Evolutionary conservation across 2,888 invertebrate genomes (phyloP), one percentile per base, ranked within the genome.

Genomic region (Bruchidius siliquastri): DNA sequence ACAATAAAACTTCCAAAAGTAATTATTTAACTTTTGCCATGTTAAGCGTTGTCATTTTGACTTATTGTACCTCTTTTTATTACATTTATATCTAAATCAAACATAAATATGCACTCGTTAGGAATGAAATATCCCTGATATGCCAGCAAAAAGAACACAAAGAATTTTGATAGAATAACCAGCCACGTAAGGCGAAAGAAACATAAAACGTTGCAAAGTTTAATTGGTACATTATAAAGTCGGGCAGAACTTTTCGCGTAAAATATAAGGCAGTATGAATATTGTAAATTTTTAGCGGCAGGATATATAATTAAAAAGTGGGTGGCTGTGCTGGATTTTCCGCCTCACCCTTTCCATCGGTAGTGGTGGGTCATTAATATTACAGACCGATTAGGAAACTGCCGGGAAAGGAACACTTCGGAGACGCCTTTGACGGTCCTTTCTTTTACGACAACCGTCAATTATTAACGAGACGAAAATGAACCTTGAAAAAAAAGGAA

Each of bases 191-290:
- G 69, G 74, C 68, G 72, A 68, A 71, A 74, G 73, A 76, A 77
- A 76, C 77, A 74, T 77, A 75, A 80, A 78, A 80, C 75, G 74
- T 77, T 79, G 70, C 74, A 72, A 79, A 80, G 77, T 81, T 81
- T 81, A 81, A 81, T 81, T 80, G 80, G 79, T 76, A 75, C 79
- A 78, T 75, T 75, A 75, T 74, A 74, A n/a, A n/a, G n/a, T n/a
- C n/a, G n/a, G n/a, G n/a, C n/a, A n/a, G n/a, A n/a, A 74, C 71
- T 76, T 76, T 73, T 68, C 73, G 72, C 77, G 75, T 78, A 72
- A 78, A 79, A 78, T 78, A 76, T 74, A 67, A 74, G 70, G 75
- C 76, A 74, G 76, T 76, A 76, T 77, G 75, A 76, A 76, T 76
- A 76, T 77, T 77, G 74, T 73, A 72, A 32, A 73, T 78, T 78